Evolutionary conservation across 2,797 vertebrate genomes (phyloP).

Genomic region (Emys orbicularis): DNA sequence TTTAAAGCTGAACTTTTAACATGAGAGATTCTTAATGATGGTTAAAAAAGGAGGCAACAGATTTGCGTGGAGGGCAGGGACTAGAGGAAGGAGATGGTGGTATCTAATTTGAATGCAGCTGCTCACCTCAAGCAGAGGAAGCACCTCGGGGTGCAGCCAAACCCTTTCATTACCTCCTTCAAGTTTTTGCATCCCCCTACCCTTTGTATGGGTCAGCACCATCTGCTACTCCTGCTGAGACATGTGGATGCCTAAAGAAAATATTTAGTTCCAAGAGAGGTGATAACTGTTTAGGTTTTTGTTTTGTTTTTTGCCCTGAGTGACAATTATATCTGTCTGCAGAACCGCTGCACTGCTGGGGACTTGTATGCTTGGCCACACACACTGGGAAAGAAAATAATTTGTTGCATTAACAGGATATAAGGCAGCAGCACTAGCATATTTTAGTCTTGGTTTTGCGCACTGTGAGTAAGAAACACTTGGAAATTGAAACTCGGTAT

Average conservation of each 20-base stretch:
- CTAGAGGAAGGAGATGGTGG: not conserved
- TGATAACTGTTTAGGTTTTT: not conserved
- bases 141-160: not conserved
- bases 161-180: not conserved
- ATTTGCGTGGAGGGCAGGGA: not conserved
- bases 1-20: not conserved
- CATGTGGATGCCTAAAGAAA: not conserved
- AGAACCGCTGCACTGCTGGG: not conserved
- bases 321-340: not conserved
- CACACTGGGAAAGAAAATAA: not conserved
- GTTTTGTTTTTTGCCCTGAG: not conserved
- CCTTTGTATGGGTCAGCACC: not conserved
- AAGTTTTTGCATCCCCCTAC: not conserved
- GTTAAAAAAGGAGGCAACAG: not conserved
- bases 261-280: not conserved
- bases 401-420: not conserved
- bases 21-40: not conserved
- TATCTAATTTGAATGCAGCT: not conserved
- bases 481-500: not conserved
- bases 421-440: not conserved
- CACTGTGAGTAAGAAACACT: not conserved
- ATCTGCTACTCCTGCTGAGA: not conserved
- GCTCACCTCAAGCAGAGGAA: not conserved
- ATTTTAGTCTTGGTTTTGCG: not conserved
- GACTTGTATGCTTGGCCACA: not conserved